A percentile compares a stretch with the other conserved stretches of the same genome.
phyloP scores from a whole-genome alignment of 2,888 invertebrate species.

The Caenorhabditis virilis region DNA sequence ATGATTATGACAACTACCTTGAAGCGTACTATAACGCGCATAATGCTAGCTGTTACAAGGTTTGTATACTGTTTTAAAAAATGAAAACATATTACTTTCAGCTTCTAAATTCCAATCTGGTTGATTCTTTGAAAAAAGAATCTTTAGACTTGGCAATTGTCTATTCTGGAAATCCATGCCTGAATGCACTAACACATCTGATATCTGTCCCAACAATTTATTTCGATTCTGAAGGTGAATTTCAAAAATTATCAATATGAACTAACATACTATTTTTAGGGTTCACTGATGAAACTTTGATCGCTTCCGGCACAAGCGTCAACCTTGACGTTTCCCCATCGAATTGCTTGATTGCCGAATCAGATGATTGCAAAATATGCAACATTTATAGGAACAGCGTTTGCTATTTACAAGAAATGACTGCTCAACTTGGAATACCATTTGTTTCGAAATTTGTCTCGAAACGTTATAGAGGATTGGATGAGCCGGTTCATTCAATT shows the following conservation, averaged over 20 bases:
- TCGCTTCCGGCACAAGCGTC: conserved; percentile 60
- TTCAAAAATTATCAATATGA: no score
- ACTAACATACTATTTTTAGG: conserved; percentile 26
- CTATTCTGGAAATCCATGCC: conserved; percentile 66
- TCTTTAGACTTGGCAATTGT: conserved; percentile 64
- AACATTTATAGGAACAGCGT: conserved; percentile 42
- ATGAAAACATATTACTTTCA: conserved; percentile 27
- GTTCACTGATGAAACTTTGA: conserved; percentile 63
- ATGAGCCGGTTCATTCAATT: conserved; percentile 57
- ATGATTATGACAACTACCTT: conserved; percentile 54
- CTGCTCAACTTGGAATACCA: conserved; percentile 53
- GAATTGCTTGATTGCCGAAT: conserved; percentile 33
- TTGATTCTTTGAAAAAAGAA: conserved; percentile 62
- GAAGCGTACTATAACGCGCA: conserved; percentile 63
- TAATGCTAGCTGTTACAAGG: conserved; percentile 64
- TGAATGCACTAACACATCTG: conserved; percentile 62
- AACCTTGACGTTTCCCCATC: conserved; percentile 42
- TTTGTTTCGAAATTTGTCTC: conserved; percentile 48
- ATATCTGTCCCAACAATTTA: conserved; percentile 66
- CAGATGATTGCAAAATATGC: conserved; percentile 17
- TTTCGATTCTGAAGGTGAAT: conserved; percentile 60
- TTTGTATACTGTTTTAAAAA: conserved; percentile 35
- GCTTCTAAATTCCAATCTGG: conserved; percentile 65
- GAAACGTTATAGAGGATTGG: conserved; percentile 51
- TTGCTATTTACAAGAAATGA: conserved; percentile 52